Evolutionary conservation across 1,140 invertebrate species (phyloP).

Genomic region (Drosophila biarmipes): DNA sequence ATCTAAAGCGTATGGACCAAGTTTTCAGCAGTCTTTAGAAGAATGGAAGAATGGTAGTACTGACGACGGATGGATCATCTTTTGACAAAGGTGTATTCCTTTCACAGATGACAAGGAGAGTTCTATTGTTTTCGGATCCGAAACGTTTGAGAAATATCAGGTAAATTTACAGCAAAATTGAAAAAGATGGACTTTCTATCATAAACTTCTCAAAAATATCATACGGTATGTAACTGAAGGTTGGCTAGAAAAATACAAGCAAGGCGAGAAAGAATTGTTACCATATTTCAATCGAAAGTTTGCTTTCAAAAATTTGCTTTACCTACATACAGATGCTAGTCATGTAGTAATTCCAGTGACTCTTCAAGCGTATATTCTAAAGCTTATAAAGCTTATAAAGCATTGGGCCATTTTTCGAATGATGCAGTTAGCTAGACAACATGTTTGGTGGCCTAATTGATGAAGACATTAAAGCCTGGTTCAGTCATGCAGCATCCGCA

Average conservation of each 20-base stretch:
- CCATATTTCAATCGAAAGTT: background rate
- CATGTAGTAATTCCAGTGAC: background rate
- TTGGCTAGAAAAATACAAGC: background rate
- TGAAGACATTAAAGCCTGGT: background rate
- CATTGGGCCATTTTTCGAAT: slow-evolving; percentile 1
- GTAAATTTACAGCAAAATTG: background rate
- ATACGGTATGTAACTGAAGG: too few relatives aligned
- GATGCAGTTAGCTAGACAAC: background rate
- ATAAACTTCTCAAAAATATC: background rate
- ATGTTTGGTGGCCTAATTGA: slow-evolving; percentile 2
- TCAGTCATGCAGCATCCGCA: slow-evolving; percentile 14
- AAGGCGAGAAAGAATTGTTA: background rate
- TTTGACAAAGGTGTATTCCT: background rate
- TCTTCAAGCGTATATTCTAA: background rate
- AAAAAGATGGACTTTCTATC: background rate
- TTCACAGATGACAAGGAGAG: slow-evolving; percentile 1
- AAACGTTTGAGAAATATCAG: slow-evolving; percentile 2
- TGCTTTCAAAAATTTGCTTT: background rate
- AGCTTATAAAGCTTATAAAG: background rate
- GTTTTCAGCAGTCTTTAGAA: background rate
- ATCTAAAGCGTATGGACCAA: too few relatives aligned
- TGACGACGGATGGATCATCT: background rate
- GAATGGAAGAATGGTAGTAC: background rate
- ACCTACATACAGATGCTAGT: background rate
- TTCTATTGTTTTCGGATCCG: slow-evolving; percentile 5